These are phyloP conservation scores for Parapsyche elsis DNA, from an alignment of 1,140 invertebrate genomes.

Conservation along the genomic window DNA sequence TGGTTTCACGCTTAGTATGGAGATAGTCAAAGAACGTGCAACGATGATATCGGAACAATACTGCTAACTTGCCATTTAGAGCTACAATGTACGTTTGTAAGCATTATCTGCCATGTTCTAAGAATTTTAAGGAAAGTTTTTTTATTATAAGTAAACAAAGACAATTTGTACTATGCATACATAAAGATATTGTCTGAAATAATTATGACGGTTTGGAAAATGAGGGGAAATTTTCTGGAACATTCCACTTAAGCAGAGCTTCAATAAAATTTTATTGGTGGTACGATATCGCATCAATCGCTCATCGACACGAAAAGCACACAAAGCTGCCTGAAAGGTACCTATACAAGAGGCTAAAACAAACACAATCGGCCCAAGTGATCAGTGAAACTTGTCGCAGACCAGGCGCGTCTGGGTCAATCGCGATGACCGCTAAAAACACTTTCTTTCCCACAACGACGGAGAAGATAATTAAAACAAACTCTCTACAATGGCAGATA, in stretches of 20 bases:
- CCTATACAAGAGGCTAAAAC: neutral
- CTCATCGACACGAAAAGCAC: neutral
- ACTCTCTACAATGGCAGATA: neutral
- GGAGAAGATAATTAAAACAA: neutral
- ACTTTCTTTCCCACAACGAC: constrained; percentile 1
- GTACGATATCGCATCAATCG: neutral
- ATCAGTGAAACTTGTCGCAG: constrained; percentile 40
- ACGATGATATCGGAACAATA: neutral
- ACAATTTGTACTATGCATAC: neutral
- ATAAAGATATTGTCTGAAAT: neutral
- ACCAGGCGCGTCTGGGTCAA: constrained; percentile 2
- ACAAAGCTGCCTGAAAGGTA: neutral
- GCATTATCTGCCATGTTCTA: no score
- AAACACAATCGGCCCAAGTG: neutral
- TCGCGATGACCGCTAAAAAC: constrained; percentile 32
- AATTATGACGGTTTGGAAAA: no score
- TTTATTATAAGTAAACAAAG: no score
- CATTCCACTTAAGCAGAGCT: neutral
- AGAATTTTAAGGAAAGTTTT: no score
- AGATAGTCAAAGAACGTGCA: neutral
- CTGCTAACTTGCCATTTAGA: neutral
- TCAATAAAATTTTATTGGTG: constrained; percentile 23
- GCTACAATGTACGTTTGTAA: neutral
- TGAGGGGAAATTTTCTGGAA: neutral
- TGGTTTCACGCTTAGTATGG: neutral